These are phyloP conservation scores for Acheta domesticus DNA, from an alignment of 2,888 invertebrate genomes.

Conservation along the genomic window DNA sequence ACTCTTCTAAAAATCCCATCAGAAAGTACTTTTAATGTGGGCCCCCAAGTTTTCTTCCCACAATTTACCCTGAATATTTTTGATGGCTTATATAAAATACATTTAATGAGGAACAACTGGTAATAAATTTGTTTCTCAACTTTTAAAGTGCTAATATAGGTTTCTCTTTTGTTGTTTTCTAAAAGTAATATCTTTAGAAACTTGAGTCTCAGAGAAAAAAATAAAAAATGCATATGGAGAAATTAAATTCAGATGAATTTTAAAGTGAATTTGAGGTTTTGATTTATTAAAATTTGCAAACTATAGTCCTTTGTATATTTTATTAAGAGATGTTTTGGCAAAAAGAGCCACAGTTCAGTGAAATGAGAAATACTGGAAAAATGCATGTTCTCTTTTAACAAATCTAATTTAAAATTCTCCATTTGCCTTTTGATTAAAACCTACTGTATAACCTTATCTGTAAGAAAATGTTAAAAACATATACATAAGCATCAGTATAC, in stretches of 20 bases:
- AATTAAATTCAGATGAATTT: constrained; percentile 26
- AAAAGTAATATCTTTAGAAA: constrained; percentile 34
- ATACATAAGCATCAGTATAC: constrained; percentile 7
- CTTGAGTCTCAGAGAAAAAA: constrained; percentile 31
- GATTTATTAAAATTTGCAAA: not conserved
- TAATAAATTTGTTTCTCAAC: constrained; percentile 30
- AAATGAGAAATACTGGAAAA: not conserved
- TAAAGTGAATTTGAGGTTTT: not conserved
- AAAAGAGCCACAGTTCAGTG: not conserved
- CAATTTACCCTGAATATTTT: constrained; percentile 26
- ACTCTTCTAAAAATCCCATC: constrained; percentile 23
- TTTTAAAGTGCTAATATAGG: constrained; percentile 33
- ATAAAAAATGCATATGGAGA: constrained; percentile 36
- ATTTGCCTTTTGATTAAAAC: constrained; percentile 34
- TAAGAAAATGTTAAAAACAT: constrained; percentile 30
- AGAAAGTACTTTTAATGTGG: constrained; percentile 29
- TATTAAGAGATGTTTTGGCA: not conserved
- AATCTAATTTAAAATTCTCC: constrained; percentile 30
- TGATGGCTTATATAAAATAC: constrained; percentile 25
- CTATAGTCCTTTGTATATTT: not conserved
- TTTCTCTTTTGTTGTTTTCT: constrained; percentile 34
- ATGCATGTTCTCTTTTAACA: constrained; percentile 26
- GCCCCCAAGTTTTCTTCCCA: constrained; percentile 31
- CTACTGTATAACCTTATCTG: constrained; percentile 34
- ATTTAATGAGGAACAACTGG: not conserved